These are phyloP conservation scores for Halcyon chelicuti DNA, from an alignment of 2,797 vertebrate species.

Conservation along the genomic window DNA sequence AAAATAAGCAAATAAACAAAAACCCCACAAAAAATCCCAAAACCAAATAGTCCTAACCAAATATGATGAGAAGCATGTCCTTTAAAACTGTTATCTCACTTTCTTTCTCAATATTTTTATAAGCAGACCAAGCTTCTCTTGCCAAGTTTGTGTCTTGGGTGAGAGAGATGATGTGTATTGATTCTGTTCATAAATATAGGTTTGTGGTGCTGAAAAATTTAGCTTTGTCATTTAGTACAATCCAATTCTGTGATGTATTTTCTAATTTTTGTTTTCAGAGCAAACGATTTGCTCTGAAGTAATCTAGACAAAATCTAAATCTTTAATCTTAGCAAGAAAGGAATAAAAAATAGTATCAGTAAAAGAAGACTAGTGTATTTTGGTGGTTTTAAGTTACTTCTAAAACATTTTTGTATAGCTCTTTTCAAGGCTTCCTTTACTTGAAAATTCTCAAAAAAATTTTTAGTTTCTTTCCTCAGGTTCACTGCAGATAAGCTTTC, in stretches of 20 bases:
- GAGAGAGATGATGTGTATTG: neutral
- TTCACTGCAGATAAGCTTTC: neutral
- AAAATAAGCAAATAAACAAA: neutral
- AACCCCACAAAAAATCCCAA: accelerated
- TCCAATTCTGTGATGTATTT: neutral
- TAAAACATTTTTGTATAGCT: neutral
- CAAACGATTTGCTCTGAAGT: neutral
- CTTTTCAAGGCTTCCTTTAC: neutral
- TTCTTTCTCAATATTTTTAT: neutral
- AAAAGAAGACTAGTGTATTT: neutral
- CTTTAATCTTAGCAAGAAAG: neutral
- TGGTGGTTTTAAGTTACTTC: neutral
- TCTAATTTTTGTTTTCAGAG: neutral
- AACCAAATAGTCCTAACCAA: neutral
- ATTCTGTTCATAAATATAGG: constrained; percentile 2
- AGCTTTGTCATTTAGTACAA: neutral
- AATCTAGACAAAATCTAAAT: neutral
- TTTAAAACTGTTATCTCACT: neutral
- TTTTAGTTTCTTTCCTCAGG: neutral
- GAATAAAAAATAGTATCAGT: neutral
- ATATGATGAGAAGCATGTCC: neutral
- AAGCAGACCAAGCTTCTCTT: neutral
- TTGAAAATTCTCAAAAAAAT: neutral
- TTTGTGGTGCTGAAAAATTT: neutral
- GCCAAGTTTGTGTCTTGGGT: neutral